phyloP scores from a whole-genome alignment of 2,888 invertebrate species.

The Bellardia bayeri region DNA sequence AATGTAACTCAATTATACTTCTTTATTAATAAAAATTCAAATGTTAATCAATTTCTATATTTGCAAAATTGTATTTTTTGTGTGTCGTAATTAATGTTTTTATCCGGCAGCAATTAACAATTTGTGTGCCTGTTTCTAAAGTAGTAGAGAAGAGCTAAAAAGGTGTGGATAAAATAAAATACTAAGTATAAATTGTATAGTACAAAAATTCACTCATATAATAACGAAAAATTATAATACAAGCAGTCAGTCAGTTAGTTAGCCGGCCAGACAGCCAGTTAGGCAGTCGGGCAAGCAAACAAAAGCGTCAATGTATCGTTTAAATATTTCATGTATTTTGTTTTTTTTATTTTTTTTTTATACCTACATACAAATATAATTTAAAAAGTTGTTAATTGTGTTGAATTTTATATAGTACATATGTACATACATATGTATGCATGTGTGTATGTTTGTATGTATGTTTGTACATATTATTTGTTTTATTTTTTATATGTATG shows the following conservation, averaged over 20 bases:
- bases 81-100: neutral
- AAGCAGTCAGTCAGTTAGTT: neutral
- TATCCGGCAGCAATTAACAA: constrained; percentile 52
- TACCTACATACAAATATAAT: constrained; percentile 43
- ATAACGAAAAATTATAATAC: neutral
- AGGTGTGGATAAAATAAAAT: neutral
- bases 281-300: constrained; percentile 21
- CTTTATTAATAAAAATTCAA: neutral
- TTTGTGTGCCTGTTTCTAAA: constrained; percentile 18
- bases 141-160: neutral
- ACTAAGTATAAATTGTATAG: neutral
- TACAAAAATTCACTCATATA: neutral
- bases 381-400: constrained; percentile 39
- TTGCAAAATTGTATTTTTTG: neutral
- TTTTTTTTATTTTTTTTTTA: constrained; percentile 13
- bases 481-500: neutral
- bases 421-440: no score
- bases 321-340: constrained; percentile 44
- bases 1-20: neutral
- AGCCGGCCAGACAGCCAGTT: neutral
- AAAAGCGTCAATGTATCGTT: constrained; percentile 60
- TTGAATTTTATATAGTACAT: constrained; percentile 36
- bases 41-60: constrained; percentile 1
- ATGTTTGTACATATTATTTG: neutral
- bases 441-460: no score